phyloP scores from a whole-genome alignment of 1,140 invertebrate genomes.

The Condylostylus longicornis region DNA sequence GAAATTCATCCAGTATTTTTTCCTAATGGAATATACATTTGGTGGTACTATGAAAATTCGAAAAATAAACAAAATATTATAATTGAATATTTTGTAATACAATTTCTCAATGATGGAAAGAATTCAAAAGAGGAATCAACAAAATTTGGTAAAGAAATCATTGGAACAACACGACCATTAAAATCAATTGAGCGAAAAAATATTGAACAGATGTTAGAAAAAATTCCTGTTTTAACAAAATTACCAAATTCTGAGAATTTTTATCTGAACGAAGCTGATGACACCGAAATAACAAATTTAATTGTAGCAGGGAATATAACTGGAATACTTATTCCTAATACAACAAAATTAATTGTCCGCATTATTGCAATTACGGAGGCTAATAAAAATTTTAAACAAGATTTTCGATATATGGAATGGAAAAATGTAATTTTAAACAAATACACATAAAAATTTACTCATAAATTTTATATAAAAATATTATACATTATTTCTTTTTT shows the following conservation, averaged over 20 bases:
- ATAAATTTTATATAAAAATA: neutral
- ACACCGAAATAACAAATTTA: constrained; percentile 22
- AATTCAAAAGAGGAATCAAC: no score
- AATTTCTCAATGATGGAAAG: no score
- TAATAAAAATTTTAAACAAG: constrained; percentile 25
- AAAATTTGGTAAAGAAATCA: no score
- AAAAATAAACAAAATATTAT: no score
- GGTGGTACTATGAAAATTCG: no score
- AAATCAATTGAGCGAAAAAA: no score
- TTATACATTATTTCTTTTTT: neutral
- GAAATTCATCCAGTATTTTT: constrained; percentile 1
- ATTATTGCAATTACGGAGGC: constrained; percentile 25
- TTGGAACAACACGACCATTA: no score
- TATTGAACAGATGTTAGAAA: no score
- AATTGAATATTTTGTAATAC: no score
- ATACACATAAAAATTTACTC: neutral
- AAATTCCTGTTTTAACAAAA: no score
- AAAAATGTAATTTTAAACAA: constrained; percentile 21
- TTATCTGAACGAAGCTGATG: neutral
- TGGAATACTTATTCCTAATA: constrained; percentile 24
- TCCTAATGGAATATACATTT: constrained; percentile 2
- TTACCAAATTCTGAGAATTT: neutral
- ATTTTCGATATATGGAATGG: constrained; percentile 31
- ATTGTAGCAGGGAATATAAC: constrained; percentile 26
- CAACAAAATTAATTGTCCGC: constrained; percentile 23